Percentiles rank a stretch among this genome's conserved stretches.
These are phyloP conservation scores for Notospermus geniculatus DNA, from an alignment of 1,140 invertebrate species.

Conservation along the genomic window DNA sequence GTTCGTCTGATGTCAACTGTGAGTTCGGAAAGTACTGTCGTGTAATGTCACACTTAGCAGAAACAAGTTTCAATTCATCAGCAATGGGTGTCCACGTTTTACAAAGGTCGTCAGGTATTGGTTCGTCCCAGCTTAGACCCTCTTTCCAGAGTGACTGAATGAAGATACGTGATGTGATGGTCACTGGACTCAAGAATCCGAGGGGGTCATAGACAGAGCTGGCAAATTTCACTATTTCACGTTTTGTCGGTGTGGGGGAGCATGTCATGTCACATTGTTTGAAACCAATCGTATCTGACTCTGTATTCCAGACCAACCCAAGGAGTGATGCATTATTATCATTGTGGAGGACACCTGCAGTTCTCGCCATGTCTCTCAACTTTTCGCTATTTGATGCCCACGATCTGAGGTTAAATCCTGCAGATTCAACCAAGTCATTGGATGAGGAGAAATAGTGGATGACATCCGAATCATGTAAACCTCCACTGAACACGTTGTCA, in stretches of 20 bases:
- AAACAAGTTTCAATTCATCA: not conserved
- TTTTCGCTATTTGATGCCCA: not conserved
- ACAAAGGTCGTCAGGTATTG: not conserved
- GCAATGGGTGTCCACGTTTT: not conserved
- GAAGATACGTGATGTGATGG: not conserved
- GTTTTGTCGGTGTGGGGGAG: constrained; percentile 2
- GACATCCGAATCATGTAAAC: not conserved
- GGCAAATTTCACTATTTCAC: constrained; percentile 3
- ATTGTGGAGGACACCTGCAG: not conserved
- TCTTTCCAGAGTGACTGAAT: not conserved
- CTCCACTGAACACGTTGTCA: not conserved
- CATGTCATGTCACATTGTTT: not conserved
- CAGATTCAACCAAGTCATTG: not conserved
- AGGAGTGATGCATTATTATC: not conserved
- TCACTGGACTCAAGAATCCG: constrained; percentile 26
- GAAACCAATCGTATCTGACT: not conserved
- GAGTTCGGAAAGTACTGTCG: not conserved
- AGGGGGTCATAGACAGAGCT: constrained; percentile 55
- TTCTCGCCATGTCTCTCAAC: not conserved
- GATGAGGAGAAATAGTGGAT: not conserved
- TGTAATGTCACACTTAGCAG: not conserved
- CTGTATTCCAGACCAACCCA: constrained; percentile 4
- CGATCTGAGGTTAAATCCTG: not conserved
- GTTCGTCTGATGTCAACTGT: not conserved
- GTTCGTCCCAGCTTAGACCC: not conserved